Base-by-base conservation (phyloP, 2,888 invertebrate genomes). In the Plebejus anna region DNA sequence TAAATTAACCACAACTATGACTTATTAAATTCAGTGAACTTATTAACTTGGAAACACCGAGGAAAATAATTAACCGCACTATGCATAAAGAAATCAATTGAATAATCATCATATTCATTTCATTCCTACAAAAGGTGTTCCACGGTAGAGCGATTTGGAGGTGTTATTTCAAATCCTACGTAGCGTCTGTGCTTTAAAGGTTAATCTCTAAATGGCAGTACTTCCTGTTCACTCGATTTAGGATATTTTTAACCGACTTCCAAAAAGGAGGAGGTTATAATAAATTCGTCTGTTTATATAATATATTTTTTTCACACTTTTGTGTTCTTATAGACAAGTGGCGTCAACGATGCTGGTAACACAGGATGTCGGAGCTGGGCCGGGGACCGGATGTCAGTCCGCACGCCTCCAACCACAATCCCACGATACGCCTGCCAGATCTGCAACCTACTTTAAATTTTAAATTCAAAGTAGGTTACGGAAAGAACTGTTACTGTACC, bases 321-420 rank as follows among this genome's bases (percentile, higher is more conserved):
- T 61, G 22, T 28, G 28, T 9, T 61, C 61, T 28, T 28, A 28
- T 28, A 28, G 61, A 61, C 28, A 11, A 61, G 61, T 28, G 28
- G 3, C 11, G 28, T 22, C 61, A 61, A 61, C 61, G 11, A 22
- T 61, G 61, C 28, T 61, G 61, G 57, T 57, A 57, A 22, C 57
- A 61, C 28, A 61, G 61, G 61, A 61, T 61, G 61, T 61, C 28
- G 28, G 61, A 61, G 61, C 61, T 28, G 22, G 2, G 61, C 22
- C 57, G 57, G 57, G 6, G 22, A 22, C 28, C 61, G 61, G 61
- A 61, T 11, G 61, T 61, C 11, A 61, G 11, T 28, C 61, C 28
- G 61, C 61, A 28, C 61, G 61, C 61, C 28, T 61, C 22, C 61
- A 28, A 61, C 61, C 61, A 28, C 61, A 61, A 22, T 61, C 61